Percentiles rank a stretch among this genome's conserved stretches.
phyloP scores from a whole-genome alignment of 53 echinoderm and acorn worm species.

The Henricia sp. region DNA sequence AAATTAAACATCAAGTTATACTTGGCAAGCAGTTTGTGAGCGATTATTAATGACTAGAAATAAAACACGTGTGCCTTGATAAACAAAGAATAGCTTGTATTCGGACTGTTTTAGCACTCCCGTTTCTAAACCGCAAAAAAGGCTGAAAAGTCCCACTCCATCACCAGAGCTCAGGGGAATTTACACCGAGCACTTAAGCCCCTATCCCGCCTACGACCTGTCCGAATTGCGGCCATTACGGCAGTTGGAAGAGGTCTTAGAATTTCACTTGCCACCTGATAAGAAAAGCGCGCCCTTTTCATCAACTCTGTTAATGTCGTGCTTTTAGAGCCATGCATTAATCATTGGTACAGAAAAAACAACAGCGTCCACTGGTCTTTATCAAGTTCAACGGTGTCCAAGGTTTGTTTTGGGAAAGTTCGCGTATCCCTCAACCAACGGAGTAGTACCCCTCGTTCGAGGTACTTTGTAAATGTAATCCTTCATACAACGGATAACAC shows the following conservation, averaged over 20 bases:
- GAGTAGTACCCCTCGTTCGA: too few species aligned
- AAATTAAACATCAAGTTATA: too few species aligned
- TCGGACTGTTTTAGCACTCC: not conserved
- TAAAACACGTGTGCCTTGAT: not conserved
- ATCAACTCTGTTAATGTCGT: not conserved
- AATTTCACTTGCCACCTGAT: not conserved
- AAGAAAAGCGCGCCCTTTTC: not conserved
- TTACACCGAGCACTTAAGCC: not conserved
- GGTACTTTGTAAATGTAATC: too few species aligned
- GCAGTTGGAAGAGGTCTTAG: not conserved
- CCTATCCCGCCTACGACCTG: not conserved
- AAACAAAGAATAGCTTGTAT: constrained; percentile 4
- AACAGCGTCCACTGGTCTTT: not conserved
- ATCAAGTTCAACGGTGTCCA: constrained; percentile 15
- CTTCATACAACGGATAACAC: too few species aligned
- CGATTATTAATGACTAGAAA: constrained; percentile 15
- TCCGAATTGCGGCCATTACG: constrained; percentile 8
- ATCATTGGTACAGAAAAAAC: not conserved
- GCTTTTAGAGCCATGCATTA: constrained; percentile 12
- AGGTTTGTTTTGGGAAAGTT: too few species aligned
- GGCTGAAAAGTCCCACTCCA: not conserved
- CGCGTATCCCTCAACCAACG: too few species aligned
- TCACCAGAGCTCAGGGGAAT: constrained; percentile 4
- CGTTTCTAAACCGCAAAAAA: not conserved
- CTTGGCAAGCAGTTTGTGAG: not conserved